Percentiles rank a stretch among this genome's conserved stretches.
Conservation (phyloP, 2,888 invertebrate genomes). For the Bibio marci region DNA sequence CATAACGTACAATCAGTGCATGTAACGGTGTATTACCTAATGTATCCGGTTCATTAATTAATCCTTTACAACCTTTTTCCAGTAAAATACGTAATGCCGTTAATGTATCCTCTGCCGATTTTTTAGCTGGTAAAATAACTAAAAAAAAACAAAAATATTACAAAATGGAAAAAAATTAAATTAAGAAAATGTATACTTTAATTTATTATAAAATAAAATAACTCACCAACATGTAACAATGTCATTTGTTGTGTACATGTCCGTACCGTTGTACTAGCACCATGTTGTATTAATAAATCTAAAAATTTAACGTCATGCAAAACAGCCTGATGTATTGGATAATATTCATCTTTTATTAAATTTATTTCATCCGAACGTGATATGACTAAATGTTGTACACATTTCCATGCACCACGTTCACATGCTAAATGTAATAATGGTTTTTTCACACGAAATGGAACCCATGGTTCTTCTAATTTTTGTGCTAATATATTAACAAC, state of each 20-base stretch:
- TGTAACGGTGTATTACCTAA: conserved; percentile 59
- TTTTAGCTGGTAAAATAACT: conserved; percentile 51
- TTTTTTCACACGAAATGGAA: conserved; percentile 37
- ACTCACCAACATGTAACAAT: conserved; percentile 40
- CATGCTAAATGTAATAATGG: conserved; percentile 51
- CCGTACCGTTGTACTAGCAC: conserved; percentile 51
- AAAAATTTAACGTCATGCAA: conserved; percentile 53
- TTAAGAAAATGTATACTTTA: neutral
- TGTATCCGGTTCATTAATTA: conserved; percentile 54
- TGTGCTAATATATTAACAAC: conserved; percentile 46
- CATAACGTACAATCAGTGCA: conserved; percentile 43
- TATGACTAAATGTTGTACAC: conserved; percentile 46
- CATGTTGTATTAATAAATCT: conserved; percentile 43
- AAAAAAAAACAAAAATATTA: conserved; percentile 9
- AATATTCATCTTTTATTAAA: conserved; percentile 55
- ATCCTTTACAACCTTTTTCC: conserved; percentile 53
- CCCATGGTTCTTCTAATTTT: conserved; percentile 52
- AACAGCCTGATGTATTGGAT: conserved; percentile 60
- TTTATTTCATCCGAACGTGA: conserved; percentile 51
- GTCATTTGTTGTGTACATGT: conserved; percentile 59
- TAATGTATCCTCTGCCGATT: conserved; percentile 51
- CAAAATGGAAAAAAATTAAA: neutral
- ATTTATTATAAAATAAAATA: neutral
- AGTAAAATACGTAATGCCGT: conserved; percentile 48
- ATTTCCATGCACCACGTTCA: conserved; percentile 53